phyloP scores from a whole-genome alignment of 2,113 vertebrate genomes.

The Hippocampus guttulatus region DNA sequence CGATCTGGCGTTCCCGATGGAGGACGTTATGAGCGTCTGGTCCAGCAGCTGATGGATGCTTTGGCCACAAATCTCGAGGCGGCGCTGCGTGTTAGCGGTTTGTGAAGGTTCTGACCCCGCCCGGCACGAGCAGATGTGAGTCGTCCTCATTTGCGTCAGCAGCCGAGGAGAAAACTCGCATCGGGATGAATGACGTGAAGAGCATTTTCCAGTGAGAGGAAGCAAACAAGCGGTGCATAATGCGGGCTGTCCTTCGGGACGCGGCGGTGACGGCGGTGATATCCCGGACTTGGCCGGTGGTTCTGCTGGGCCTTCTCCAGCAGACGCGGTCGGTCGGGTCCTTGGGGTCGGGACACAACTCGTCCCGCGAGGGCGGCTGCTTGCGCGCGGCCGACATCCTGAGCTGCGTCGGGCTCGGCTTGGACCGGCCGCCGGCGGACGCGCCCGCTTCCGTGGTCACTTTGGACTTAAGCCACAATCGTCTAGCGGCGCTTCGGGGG shows the following conservation, averaged over 20 bases:
- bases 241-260: no score
- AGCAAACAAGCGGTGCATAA: neutral
- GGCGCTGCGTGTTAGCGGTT: no score
- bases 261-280: neutral
- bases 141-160: no score
- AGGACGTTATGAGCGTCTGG: no score
- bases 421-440: conserved; percentile 70
- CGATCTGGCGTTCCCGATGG: no score
- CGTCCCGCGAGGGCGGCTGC: neutral
- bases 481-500: conserved; percentile 67
- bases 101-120: no score
- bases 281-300: neutral
- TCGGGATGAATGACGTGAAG: neutral
- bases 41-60: no score
- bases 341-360: neutral
- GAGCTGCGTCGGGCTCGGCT: conserved; percentile 78
- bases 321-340: neutral
- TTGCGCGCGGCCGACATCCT: conserved; percentile 83
- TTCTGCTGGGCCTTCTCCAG: neutral
- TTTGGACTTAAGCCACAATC: conserved; percentile 90
- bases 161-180: no score
- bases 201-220: neutral
- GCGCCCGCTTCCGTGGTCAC: conserved; percentile 73
- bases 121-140: no score
- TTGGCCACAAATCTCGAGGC: no score